Percentiles rank a stretch among this genome's conserved stretches.
These are phyloP conservation scores for Rhabdomys dilectus DNA, from an alignment of 2,113 vertebrate species.

Conservation along the genomic window DNA sequence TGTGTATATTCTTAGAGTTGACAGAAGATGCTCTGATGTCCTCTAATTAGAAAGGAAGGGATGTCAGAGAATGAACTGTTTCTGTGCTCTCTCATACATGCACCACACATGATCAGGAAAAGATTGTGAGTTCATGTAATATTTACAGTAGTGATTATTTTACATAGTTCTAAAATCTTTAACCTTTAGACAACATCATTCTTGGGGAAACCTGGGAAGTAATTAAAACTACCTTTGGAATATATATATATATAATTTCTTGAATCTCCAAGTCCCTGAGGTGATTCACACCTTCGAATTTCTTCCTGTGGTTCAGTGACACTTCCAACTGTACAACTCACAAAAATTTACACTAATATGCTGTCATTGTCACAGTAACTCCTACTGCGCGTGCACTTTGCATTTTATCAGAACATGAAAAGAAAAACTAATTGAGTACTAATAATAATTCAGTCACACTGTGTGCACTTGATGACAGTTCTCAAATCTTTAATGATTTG, in stretches of 20 bases:
- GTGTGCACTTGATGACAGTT: neutral
- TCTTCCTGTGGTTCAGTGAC: neutral
- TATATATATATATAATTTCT: neutral
- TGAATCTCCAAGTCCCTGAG: too few relatives aligned
- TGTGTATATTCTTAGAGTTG: constrained; percentile 45
- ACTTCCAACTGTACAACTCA: neutral
- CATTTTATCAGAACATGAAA: neutral
- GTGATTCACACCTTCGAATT: neutral
- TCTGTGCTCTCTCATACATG: neutral
- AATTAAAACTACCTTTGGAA: neutral
- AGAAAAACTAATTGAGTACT: neutral
- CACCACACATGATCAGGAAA: neutral
- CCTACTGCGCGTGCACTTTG: neutral
- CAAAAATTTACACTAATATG: neutral
- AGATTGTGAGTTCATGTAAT: neutral
- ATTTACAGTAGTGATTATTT: neutral
- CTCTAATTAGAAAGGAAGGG: constrained; percentile 33
- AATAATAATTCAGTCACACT: neutral
- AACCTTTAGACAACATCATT: neutral
- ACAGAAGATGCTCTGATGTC: neutral
- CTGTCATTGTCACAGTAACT: neutral
- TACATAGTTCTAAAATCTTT: neutral
- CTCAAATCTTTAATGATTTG: neutral
- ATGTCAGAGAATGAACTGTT: neutral
- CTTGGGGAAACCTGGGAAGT: neutral